A percentile compares a stretch with the other conserved stretches of the same genome.
These are phyloP conservation scores for Carabus problematicus DNA, from an alignment of 2,888 invertebrate genomes.

Conservation along the genomic window DNA sequence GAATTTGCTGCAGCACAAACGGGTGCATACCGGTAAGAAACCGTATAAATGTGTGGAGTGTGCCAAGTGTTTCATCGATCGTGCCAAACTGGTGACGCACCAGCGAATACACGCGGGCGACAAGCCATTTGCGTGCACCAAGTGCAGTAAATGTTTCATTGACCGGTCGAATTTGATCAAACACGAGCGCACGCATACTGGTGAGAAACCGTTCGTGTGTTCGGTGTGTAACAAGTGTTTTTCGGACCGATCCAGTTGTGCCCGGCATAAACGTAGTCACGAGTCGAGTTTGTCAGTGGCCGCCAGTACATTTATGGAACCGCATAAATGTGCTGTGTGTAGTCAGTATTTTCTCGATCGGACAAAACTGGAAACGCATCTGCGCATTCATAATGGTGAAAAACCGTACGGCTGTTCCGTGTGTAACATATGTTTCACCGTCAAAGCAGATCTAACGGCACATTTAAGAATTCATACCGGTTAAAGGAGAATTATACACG, in stretches of 20 bases:
- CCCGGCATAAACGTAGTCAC: slow-evolving; percentile 17
- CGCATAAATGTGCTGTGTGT: too few species aligned
- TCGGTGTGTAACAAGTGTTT: slow-evolving; percentile 22
- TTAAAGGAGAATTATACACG: too few species aligned
- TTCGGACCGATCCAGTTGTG: slow-evolving; percentile 24
- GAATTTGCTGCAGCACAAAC: slow-evolving; percentile 14
- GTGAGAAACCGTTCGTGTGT: slow-evolving; percentile 24
- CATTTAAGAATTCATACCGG: too few species aligned
- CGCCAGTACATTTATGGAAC: too few species aligned
- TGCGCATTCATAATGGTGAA: too few species aligned
- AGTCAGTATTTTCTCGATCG: too few species aligned
- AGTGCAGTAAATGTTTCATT: slow-evolving; percentile 25
- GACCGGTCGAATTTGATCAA: slow-evolving; percentile 20
- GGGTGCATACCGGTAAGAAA: slow-evolving; percentile 30
- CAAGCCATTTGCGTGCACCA: slow-evolving; percentile 21
- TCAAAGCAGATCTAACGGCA: too few species aligned
- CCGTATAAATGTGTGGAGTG: slow-evolving; percentile 19
- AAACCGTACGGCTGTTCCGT: too few species aligned
- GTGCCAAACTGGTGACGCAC: slow-evolving; percentile 18
- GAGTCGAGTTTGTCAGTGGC: too few species aligned
- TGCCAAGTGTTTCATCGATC: slow-evolving; percentile 20
- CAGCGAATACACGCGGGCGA: slow-evolving; percentile 21
- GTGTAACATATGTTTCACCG: too few species aligned
- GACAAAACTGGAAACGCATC: too few species aligned
- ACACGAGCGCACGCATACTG: slow-evolving; percentile 21